Base-by-base conservation (phyloP, 2,888 invertebrate genomes). In the Dryobotodes eremita region DNA sequence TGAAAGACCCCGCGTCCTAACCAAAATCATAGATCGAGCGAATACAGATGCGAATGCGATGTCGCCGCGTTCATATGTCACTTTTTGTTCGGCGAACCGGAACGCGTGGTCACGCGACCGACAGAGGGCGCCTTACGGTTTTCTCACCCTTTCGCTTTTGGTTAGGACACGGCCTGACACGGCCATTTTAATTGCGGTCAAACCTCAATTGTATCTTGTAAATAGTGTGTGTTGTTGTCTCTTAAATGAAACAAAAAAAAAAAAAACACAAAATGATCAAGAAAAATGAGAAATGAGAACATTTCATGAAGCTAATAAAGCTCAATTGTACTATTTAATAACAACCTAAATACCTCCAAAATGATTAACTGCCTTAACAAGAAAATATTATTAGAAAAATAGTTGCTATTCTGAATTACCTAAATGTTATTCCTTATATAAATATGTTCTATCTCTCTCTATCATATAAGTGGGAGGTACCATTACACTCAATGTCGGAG, bases 161-260 rank as follows among this genome's bases (percentile, higher is more conserved):
- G 13, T 57, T 17, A 17, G 15, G 17, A 26, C 1, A 11, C 20
- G 20, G 31, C 6, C 11, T 13, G 5, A 15, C 5, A 17, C 2
- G 17, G n/a, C n/a, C 6, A 15, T n/a, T 42, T 65, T 65, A 42
- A 42, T 42, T n/a, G 15, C 10, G 17, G n/a, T 11, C 2, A n/a
- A 26, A 66, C 3, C 10, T 46, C 5, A 65, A n/a, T 46, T 46
- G 17, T 17, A 17, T 3, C n/a, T 17, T n/a, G 2, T 31, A 55
- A 26, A 71, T 53, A n/a, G 23, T n/a, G 23, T 5, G 15, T 2
- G 13, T 42, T 17, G 17, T 26, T n/a, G 23, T 23, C 17, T 42
- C 36, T 53, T 50, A 46, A 13, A 36, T 46, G 23, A n/a, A 62
- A 50, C 23, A 20, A 75, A 36, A 74, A 31, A 74, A n/a, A 74